Evolutionary conservation across 2,888 invertebrate species (phyloP).

Genomic region (Atherix ibis): DNA sequence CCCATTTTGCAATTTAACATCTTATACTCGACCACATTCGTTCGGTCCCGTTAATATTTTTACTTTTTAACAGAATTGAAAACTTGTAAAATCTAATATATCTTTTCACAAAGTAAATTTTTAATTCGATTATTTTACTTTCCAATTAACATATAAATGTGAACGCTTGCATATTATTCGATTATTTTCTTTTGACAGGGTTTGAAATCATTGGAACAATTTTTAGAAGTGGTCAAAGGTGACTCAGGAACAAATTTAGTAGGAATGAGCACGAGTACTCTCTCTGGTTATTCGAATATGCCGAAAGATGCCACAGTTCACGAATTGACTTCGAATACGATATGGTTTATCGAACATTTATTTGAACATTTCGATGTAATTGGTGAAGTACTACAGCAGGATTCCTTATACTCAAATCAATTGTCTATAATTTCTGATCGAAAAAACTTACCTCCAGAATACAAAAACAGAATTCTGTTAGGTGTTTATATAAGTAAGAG

Average conservation of each 20-base stretch:
- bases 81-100: no score
- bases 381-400: slow-evolving; percentile 43
- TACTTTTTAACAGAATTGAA: no score
- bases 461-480: slow-evolving; percentile 47
- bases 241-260: slow-evolving; percentile 61
- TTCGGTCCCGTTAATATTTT: no score
- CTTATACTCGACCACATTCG: no score
- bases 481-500: slow-evolving; percentile 69
- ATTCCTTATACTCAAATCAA: slow-evolving; percentile 39
- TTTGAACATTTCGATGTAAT: slow-evolving; percentile 63
- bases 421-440: slow-evolving; percentile 36
- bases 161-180: no score
- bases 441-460: slow-evolving; percentile 32
- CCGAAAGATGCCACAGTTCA: slow-evolving; percentile 97
- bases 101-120: no score
- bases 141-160: no score
- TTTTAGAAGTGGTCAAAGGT: slow-evolving; percentile 70
- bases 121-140: no score
- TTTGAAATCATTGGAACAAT: slow-evolving; percentile 78
- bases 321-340: slow-evolving; percentile 85
- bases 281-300: slow-evolving; percentile 22
- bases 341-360: slow-evolving; percentile 81
- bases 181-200: no score
- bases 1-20: no score
- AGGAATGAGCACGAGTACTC: slow-evolving; percentile 26